Conservation (phyloP, 1,140 invertebrate species). For the Dinoponera quadriceps region DNA sequence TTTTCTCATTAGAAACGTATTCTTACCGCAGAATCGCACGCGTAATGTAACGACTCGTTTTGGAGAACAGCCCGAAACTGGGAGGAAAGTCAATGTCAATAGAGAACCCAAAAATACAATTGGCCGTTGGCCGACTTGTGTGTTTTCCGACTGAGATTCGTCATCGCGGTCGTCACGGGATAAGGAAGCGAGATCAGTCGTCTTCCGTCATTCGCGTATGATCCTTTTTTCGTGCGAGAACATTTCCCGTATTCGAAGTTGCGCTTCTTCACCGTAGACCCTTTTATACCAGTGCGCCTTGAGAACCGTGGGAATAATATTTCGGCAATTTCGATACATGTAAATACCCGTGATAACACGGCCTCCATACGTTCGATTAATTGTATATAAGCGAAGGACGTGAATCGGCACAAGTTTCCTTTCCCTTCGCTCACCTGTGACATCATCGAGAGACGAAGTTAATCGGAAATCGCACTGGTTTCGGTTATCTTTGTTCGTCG, state of each 20-base stretch:
- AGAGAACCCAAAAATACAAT: conserved; percentile 63
- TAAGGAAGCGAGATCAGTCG: conserved; percentile 69
- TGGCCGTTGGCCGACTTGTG: conserved; percentile 40
- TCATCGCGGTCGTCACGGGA: conserved; percentile 55
- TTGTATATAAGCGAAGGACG: too few species aligned
- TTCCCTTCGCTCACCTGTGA: too few species aligned
- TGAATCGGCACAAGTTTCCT: too few species aligned
- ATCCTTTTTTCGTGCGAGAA: conserved; percentile 1
- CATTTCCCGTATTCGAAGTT: not conserved
- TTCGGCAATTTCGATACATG: too few species aligned
- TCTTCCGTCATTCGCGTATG: conserved; percentile 47
- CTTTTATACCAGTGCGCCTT: too few species aligned
- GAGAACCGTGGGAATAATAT: too few species aligned
- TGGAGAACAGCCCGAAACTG: conserved; percentile 31
- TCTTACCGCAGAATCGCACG: not conserved
- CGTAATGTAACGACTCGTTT: not conserved
- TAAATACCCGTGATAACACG: too few species aligned
- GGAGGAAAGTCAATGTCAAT: conserved; percentile 80
- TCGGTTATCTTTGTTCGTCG: too few species aligned
- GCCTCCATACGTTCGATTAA: too few species aligned
- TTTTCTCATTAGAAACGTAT: too few species aligned
- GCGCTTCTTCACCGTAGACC: not conserved
- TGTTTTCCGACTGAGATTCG: conserved; percentile 48
- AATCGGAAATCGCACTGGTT: too few species aligned
- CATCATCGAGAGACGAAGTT: too few species aligned